Evolutionary conservation across 2,797 vertebrate species (phyloP).

Genomic region (Benthosema pterotum): DNA sequence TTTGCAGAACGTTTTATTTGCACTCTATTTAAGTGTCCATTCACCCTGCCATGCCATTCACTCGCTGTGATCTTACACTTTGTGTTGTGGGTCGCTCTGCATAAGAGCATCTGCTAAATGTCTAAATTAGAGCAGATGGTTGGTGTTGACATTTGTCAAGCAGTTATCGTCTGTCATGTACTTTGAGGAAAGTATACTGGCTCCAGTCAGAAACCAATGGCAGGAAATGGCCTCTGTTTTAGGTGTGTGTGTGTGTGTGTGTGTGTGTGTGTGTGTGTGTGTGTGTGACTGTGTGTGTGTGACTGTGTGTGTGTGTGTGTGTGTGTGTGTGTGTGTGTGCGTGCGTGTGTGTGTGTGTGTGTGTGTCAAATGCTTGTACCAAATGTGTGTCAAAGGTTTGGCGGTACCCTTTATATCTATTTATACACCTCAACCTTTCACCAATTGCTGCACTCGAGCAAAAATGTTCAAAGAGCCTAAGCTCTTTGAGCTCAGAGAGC

Average conservation of each 20-base stretch:
- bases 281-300: constrained; percentile 2
- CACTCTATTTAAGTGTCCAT: too few species aligned
- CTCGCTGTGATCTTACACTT: too few species aligned
- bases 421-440: not conserved
- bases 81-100: too few species aligned
- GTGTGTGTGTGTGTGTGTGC: not conserved
- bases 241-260: not conserved
- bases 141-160: too few species aligned
- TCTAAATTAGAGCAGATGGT: too few species aligned
- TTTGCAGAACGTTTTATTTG: too few species aligned
- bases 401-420: not conserved
- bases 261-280: constrained; percentile 6
- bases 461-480: not conserved
- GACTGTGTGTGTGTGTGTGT: not conserved
- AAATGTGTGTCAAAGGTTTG: not conserved
- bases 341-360: not conserved
- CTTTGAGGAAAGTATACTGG: too few species aligned
- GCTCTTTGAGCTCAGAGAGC: constrained; percentile 13
- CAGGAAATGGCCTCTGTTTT: too few species aligned
- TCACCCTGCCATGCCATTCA: too few species aligned
- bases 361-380: not conserved
- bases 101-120: too few species aligned
- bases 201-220: too few species aligned
- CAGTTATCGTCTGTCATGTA: too few species aligned
- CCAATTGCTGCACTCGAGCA: not conserved